phyloP scores from a whole-genome alignment of 2,797 vertebrate genomes.

The Sebastes oblongus region DNA sequence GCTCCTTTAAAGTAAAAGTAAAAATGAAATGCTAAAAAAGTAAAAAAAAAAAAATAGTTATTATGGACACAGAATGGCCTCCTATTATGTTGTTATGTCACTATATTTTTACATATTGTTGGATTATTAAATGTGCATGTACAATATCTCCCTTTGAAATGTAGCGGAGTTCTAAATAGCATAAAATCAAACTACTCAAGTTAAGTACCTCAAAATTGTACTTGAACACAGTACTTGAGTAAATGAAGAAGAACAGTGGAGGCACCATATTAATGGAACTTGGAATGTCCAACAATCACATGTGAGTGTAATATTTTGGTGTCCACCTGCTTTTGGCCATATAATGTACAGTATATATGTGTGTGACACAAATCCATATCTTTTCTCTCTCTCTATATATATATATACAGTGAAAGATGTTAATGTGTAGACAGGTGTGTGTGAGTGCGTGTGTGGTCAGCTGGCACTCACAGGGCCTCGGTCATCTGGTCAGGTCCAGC shows the following conservation, averaged over 20 bases:
- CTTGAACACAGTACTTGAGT: background rate
- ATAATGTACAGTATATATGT: background rate
- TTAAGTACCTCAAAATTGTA: background rate
- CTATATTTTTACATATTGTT: background rate
- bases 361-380: background rate
- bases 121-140: background rate
- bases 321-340: background rate
- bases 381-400: no score
- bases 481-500: conserved; percentile 69
- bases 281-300: background rate
- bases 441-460: background rate
- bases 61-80: background rate
- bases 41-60: background rate
- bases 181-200: background rate
- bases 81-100: background rate
- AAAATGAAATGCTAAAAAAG: background rate
- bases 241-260: background rate
- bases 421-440: background rate
- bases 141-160: background rate
- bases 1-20: background rate
- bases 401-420: no score
- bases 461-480: conserved; percentile 72
- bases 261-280: background rate
- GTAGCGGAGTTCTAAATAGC: background rate
- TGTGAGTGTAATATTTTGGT: background rate